Evolutionary conservation across 2,888 invertebrate genomes (phyloP), one percentile per base, ranked within the genome.

Genomic region (Drosophila lacicola): DNA sequence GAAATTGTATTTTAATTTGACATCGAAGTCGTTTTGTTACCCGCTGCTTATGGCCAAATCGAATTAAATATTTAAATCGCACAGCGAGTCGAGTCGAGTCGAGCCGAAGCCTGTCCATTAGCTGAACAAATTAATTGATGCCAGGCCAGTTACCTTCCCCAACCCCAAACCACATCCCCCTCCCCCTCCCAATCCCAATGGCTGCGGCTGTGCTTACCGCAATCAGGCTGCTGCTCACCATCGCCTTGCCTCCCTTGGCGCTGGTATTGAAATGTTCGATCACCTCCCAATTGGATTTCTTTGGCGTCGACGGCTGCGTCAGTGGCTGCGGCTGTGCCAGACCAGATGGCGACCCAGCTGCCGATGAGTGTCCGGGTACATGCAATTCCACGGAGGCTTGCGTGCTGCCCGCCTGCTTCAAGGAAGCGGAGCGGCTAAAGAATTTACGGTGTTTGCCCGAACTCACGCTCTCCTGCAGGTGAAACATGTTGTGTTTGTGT

Each of bases 241-340:
- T 94, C 70, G 93, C 94, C 81, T 94, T 94, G 77, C 94, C 94
- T 74, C 94, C 94, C 88, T 93, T 95, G 33, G 94, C 94, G 71
- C 93, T 94, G 53, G 94, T 93, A 66, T 95, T 95, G 93, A 96
- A 97, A 93, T 97, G 97, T 92, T 97, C 97, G 88, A 97, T 97
- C 80, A 97, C 97, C 92, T 97, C 97, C 97, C 97, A 97, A 93
- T 97, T 97, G 87, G 97, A 97, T 91, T 97, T 97, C 92, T 95
- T 95, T 3, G 95, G 94, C 2, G 94, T 94, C 19, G 95, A 94
- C 46, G 95, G 94, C 19, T 94, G 93, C 72, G 95, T 91, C 46
- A 92, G 91, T 83, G 92, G 34, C 75, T 91, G 91, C 47, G 50
- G 63, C 47, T 70, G 73, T 5, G 76, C 76, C 46, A 66, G 70